These are phyloP conservation scores for Halcyon chelicuti DNA, from an alignment of 2,797 vertebrate genomes.

Conservation along the genomic window DNA sequence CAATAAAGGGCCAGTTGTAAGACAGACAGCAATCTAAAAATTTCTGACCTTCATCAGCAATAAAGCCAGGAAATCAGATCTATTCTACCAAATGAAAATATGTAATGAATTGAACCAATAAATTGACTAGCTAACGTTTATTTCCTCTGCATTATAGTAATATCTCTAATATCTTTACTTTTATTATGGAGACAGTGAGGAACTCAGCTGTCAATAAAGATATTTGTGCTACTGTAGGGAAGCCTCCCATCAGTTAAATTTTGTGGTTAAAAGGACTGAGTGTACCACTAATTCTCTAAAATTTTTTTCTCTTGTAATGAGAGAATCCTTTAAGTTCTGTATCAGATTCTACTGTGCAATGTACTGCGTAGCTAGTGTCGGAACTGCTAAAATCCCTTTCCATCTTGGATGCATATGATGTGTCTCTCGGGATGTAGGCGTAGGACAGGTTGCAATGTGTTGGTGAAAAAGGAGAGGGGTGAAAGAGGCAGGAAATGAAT, in stretches of 20 bases:
- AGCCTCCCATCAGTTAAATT: not conserved
- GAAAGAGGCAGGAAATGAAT: not conserved
- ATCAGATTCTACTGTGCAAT: not conserved
- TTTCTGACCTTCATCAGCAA: not conserved
- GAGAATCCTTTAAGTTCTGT: not conserved
- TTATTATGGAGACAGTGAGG: not conserved
- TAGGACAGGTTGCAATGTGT: not conserved
- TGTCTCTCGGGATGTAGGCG: not conserved
- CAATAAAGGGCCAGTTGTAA: not conserved
- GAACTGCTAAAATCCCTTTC: not conserved
- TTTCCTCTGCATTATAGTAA: not conserved
- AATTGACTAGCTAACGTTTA: not conserved
- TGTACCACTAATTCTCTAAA: not conserved
- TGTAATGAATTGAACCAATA: not conserved
- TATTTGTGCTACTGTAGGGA: not conserved
- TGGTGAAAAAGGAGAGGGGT: not conserved
- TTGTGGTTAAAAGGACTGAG: not conserved
- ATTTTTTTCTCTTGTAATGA: not conserved
- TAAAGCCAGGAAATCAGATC: not conserved
- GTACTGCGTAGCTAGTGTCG: not conserved
- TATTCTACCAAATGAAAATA: not conserved
- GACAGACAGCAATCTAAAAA: not conserved
- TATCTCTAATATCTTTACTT: not conserved
- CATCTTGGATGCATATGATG: accelerated
- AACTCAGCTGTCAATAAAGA: not conserved